Evolutionary conservation across 2,888 invertebrate genomes (phyloP).

Genomic region (Philereme vetulata): DNA sequence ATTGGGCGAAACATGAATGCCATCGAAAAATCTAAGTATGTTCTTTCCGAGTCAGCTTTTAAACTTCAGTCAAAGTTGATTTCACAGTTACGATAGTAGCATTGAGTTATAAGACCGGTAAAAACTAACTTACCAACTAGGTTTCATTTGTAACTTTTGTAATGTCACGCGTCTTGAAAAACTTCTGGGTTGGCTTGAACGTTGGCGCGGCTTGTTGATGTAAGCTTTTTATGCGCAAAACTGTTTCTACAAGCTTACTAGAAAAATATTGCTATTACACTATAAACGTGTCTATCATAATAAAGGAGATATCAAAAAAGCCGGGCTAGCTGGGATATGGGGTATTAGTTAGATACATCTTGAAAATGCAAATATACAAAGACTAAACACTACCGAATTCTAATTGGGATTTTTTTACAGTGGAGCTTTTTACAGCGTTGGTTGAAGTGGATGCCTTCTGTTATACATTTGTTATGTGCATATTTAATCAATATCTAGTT

Average conservation of each 20-base stretch:
- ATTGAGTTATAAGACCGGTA: constrained; percentile 43
- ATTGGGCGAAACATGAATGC: too few species aligned
- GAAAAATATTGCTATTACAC: constrained; percentile 8
- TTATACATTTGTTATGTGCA: not conserved
- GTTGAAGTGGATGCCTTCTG: not conserved
- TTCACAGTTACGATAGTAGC: constrained; percentile 19
- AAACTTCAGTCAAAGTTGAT: not conserved
- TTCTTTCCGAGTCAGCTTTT: too few species aligned
- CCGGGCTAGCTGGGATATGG: too few species aligned
- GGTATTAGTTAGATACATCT: too few species aligned
- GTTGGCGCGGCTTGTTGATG: constrained; percentile 15
- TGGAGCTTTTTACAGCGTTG: not conserved
- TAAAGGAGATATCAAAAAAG: not conserved
- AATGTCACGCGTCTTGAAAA: constrained; percentile 45
- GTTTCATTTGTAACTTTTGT: constrained; percentile 55
- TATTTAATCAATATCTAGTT: not conserved
- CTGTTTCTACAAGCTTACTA: constrained; percentile 11
- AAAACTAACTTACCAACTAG: constrained; percentile 51
- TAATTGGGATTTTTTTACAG: too few species aligned
- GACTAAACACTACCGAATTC: too few species aligned
- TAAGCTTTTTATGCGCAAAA: constrained; percentile 23
- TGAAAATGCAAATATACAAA: too few species aligned
- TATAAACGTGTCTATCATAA: not conserved
- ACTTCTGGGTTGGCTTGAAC: constrained; percentile 8
- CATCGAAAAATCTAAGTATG: too few species aligned